Evolutionary conservation across 1,140 invertebrate species (phyloP).

Genomic region (Drosophila eugracilis): DNA sequence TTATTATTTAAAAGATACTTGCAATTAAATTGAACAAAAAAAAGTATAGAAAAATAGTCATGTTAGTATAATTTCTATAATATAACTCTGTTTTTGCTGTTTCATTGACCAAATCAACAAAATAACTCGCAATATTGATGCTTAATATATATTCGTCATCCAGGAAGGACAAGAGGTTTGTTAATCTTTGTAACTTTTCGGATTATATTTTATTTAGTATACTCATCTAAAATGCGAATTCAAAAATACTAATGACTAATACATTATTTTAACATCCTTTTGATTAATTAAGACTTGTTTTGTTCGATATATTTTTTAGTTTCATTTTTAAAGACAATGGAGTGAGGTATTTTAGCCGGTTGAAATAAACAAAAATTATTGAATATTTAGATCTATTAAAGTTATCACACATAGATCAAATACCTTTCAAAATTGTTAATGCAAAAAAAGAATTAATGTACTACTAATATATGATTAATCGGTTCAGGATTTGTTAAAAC

Average conservation of each 20-base stretch:
- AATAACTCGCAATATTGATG: conserved; percentile 27
- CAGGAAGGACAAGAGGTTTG: conserved; percentile 92
- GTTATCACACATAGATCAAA: too few relatives aligned
- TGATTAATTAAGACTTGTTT: background rate
- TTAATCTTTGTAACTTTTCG: conserved; percentile 62
- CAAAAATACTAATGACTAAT: conserved; percentile 1
- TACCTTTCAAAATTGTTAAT: background rate
- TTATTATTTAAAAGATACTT: too few relatives aligned
- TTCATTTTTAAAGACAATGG: background rate
- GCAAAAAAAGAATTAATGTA: background rate
- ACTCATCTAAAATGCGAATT: background rate
- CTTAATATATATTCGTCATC: conserved; percentile 51
- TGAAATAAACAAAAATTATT: too few relatives aligned
- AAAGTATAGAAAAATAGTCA: conserved; percentile 7
- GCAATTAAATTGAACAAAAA: background rate
- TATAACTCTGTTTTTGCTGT: conserved; percentile 20
- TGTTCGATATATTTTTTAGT: background rate
- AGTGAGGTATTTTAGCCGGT: conserved; percentile 1
- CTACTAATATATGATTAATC: background rate
- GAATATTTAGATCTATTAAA: too few relatives aligned
- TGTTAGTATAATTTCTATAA: conserved; percentile 17
- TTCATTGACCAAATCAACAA: conserved; percentile 32
- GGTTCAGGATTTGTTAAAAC: background rate
- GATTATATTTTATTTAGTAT: background rate
- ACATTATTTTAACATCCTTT: conserved; percentile 2